These are phyloP conservation scores for Latheticus oryzae DNA, from an alignment of 2,888 invertebrate genomes.

Conservation along the genomic window DNA sequence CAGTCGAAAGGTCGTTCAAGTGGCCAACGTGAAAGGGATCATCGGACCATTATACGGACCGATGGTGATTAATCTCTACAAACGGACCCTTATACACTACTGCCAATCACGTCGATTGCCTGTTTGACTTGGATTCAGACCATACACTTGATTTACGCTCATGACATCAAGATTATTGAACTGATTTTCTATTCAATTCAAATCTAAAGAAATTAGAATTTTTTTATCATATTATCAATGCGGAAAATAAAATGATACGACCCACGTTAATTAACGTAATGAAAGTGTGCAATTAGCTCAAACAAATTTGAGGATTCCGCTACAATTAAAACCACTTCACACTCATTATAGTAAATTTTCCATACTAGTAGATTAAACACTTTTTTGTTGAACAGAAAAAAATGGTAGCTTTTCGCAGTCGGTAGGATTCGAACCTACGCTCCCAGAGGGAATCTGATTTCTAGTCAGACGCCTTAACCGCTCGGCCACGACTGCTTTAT, in stretches of 20 bases:
- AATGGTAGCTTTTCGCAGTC: too few relatives aligned
- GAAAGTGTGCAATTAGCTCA: slow-evolving; percentile 6
- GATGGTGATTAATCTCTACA: slow-evolving; percentile 60
- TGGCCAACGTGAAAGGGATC: slow-evolving; percentile 58
- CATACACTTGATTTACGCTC: slow-evolving; percentile 52
- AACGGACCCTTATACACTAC: slow-evolving; percentile 56
- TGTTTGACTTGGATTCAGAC: slow-evolving; percentile 53
- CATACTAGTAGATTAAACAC: too few relatives aligned
- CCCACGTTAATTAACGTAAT: slow-evolving; percentile 7
- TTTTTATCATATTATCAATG: too few relatives aligned
- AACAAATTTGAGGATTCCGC: not conserved
- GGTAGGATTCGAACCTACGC: slow-evolving; percentile 92
- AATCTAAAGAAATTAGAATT: too few relatives aligned
- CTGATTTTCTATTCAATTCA: slow-evolving; percentile 19
- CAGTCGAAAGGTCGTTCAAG: slow-evolving; percentile 49
- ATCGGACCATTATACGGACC: slow-evolving; percentile 55
- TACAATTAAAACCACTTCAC: not conserved
- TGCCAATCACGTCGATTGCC: slow-evolving; percentile 59
- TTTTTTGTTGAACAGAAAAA: too few relatives aligned
- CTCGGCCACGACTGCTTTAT: slow-evolving; percentile 87
- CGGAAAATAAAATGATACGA: too few relatives aligned
- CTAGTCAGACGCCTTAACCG: slow-evolving; percentile 91
- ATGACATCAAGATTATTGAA: slow-evolving; percentile 24
- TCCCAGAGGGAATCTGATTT: slow-evolving; percentile 92
- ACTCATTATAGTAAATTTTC: too few relatives aligned